A percentile compares a stretch with the other conserved stretches of the same genome.
phyloP scores from a whole-genome alignment of 2,888 invertebrate species.

The Amphipyra berbera region DNA sequence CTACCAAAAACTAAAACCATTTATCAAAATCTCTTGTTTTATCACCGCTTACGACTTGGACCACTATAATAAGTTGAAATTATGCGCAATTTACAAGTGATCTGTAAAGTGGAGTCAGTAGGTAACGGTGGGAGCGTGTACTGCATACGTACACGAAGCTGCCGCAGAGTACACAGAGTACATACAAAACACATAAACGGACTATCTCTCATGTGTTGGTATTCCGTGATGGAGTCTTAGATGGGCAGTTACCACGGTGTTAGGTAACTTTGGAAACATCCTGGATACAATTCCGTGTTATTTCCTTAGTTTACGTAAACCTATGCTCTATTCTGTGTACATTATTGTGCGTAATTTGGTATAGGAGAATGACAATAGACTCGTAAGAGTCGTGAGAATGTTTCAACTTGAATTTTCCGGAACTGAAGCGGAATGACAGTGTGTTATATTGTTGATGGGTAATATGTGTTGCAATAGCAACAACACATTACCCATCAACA shows the following conservation, averaged over 20 bases:
- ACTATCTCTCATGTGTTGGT: constrained; percentile 46
- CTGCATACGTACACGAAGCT: constrained; percentile 34
- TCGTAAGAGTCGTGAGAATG: background rate
- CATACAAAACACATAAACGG: constrained; percentile 26
- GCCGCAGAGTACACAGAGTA: constrained; percentile 13
- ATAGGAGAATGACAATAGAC: background rate
- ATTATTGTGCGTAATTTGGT: background rate
- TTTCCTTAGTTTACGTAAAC: constrained; percentile 37
- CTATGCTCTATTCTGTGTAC: background rate
- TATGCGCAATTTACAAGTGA: constrained; percentile 22
- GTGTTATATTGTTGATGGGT: too few species aligned
- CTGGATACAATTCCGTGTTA: constrained; percentile 20
- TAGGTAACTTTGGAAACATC: constrained; percentile 40
- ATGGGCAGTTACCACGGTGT: constrained; percentile 1
- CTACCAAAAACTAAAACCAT: too few species aligned
- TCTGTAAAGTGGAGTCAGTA: constrained; percentile 26
- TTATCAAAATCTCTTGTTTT: too few species aligned
- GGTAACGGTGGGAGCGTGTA: constrained; percentile 34
- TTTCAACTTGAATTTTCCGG: background rate
- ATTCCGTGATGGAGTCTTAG: constrained; percentile 25
- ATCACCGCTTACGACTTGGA: too few species aligned
- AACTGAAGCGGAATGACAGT: too few species aligned
- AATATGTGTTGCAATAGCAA: too few species aligned
- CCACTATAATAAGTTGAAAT: too few species aligned
- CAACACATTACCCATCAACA: too few species aligned